Evolutionary conservation across 2,888 invertebrate species (phyloP), one percentile per base, ranked within the genome.

Genomic region (Dasypolia templi): DNA sequence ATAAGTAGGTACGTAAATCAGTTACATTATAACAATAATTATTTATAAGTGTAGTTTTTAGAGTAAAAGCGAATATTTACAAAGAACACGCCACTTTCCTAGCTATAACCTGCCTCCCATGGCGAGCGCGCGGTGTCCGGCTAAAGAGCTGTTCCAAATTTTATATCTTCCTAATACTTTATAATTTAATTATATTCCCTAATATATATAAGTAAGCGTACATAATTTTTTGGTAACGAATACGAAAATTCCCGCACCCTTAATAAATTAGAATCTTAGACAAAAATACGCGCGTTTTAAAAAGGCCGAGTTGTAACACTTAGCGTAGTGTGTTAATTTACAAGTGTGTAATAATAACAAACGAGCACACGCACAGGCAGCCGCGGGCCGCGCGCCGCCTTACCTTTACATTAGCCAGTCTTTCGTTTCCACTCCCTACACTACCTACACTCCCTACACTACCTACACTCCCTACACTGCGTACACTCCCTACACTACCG

Each of bases 41-140:
- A 82, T 82, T 79, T 71, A 89, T 90, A 89, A 88, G 88, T 90
- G 90, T 91, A 90, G 86, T 90, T 92, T 74, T 92, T 92, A 93
- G 79, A 92, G 93, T 95, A 95, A 89, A 94, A 95, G 95, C 95
- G 89, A 93, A 88, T 95, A 95, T 95, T 93, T 95, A 95, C 95
- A 95, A 81, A 91, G 90, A 92, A 92, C 94, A 92, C 91, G 91
- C 91, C 93, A 90, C 92, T 90, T 92, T 90, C 90, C 93, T 92
- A 92, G 92, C 93, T 93, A 93, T 83, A 90, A 92, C 93, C 93
- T 93, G 92, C 94, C 92, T 92, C 89, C 92, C 93, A 89, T 68
- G 72, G 88, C 90, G 75, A 79, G 55, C 84, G 82, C 87, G 82
- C 81, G 80, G 81, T 75, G 77, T 22, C 84, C 68, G 77, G 59